phyloP scores from a whole-genome alignment of 2,113 vertebrate species.

The Melierax canorus region DNA sequence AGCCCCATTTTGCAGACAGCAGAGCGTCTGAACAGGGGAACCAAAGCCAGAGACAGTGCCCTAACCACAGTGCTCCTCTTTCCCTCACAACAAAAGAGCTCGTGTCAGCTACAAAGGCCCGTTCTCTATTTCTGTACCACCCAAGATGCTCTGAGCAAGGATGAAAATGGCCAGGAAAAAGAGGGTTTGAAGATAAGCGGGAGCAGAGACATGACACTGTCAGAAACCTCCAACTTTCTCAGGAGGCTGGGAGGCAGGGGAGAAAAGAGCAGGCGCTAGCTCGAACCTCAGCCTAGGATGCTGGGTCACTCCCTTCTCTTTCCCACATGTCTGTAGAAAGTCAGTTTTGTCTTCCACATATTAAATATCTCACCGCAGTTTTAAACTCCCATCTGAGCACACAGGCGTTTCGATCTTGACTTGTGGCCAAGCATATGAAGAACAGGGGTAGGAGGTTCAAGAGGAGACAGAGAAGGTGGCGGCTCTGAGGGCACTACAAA shows the following conservation, averaged over 20 bases:
- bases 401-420: neutral
- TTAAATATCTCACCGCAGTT: neutral
- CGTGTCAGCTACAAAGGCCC: neutral
- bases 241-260: neutral
- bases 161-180: neutral
- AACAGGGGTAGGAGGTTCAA: slow-evolving; percentile 12
- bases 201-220: neutral
- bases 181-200: neutral
- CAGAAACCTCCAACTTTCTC: neutral
- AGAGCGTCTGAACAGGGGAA: neutral
- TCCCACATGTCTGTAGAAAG: neutral
- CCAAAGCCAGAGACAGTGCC: neutral
- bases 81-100: neutral
- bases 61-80: neutral
- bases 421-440: neutral
- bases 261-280: neutral
- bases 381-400: neutral
- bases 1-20: neutral
- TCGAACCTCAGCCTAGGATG: neutral
- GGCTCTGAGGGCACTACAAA: neutral
- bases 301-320: neutral
- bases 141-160: neutral
- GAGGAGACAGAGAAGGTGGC: neutral
- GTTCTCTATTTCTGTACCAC: neutral
- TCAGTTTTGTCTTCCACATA: neutral